These are phyloP conservation scores for Mionectes macconnelli DNA, from an alignment of 2,113 vertebrate species.

Conservation along the genomic window DNA sequence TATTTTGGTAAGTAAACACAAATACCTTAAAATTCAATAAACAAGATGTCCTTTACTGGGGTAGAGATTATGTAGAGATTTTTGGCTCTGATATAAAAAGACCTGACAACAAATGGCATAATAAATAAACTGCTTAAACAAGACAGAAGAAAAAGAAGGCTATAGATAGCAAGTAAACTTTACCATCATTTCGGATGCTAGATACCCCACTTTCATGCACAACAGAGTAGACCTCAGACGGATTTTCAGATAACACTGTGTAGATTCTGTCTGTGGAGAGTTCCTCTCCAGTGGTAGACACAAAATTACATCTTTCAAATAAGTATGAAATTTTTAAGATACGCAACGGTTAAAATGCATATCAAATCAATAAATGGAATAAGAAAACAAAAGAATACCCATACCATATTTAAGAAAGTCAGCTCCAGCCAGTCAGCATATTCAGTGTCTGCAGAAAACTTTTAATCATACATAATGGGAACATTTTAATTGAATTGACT, in stretches of 20 bases:
- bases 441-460: background rate
- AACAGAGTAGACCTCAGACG: fast-evolving
- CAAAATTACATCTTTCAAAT: background rate
- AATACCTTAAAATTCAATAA: background rate
- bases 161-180: background rate
- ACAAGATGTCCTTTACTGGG: background rate
- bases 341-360: background rate
- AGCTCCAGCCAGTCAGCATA: background rate
- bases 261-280: background rate
- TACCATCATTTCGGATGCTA: background rate
- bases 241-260: background rate
- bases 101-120: background rate
- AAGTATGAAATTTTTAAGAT: background rate
- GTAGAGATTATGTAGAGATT: background rate
- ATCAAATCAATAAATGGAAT: background rate
- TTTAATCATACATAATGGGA: background rate
- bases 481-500: background rate
- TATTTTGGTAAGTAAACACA: background rate
- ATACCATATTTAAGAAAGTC: background rate
- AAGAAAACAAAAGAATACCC: background rate
- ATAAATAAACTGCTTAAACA: background rate
- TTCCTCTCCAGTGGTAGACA: fast-evolving
- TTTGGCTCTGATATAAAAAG: background rate
- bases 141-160: background rate
- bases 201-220: background rate